phyloP scores from a whole-genome alignment of 1,140 invertebrate genomes.

The Hyposmocoma kahamanoa region DNA sequence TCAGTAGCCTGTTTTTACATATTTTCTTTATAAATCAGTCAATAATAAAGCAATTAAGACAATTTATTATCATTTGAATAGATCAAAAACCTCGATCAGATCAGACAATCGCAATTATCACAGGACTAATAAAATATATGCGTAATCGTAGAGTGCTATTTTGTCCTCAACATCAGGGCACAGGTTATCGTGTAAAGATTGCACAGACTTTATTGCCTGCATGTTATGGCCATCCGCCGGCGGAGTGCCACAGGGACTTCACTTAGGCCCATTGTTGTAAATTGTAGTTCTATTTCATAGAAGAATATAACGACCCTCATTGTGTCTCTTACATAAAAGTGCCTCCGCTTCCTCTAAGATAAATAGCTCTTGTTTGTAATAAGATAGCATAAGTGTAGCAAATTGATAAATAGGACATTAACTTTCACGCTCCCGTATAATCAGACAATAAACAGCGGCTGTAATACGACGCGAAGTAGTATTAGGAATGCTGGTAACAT shows the following conservation, averaged over 20 bases:
- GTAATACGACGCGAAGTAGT: too few species aligned
- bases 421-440: too few species aligned
- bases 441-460: too few species aligned
- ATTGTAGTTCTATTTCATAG: constrained; percentile 1
- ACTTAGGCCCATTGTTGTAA: constrained; percentile 7
- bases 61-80: too few species aligned
- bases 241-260: constrained; percentile 15
- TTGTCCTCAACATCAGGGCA: constrained; percentile 28
- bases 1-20: too few species aligned
- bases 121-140: constrained; percentile 9
- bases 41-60: too few species aligned
- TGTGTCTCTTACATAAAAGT: constrained; percentile 2
- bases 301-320: constrained; percentile 1
- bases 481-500: too few species aligned
- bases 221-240: constrained; percentile 9
- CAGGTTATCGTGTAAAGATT: constrained; percentile 38
- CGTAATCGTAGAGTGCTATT: constrained; percentile 26
- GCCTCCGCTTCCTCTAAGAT: constrained; percentile 6
- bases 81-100: too few species aligned
- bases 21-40: too few species aligned
- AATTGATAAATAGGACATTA: neutral
- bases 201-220: constrained; percentile 19
- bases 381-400: neutral
- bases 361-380: neutral
- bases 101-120: too few species aligned